Base-by-base conservation (phyloP, 1,140 invertebrate genomes). In the Drosophila nigrodunni region DNA sequence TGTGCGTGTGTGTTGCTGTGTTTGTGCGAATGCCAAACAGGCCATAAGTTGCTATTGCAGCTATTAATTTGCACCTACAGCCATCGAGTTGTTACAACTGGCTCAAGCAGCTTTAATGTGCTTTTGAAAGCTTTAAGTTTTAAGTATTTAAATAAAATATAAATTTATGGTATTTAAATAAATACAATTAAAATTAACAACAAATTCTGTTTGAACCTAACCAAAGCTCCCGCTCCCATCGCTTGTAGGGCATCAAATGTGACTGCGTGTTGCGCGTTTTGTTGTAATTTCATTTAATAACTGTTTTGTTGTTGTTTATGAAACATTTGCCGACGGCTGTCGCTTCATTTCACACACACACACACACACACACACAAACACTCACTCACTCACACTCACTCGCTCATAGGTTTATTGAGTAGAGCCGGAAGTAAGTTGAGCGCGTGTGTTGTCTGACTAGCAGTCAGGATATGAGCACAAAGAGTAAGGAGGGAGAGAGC, bases 281-380 rank as follows among this genome's bases (percentile, higher is more conserved):
- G 54, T 77, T 73, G 69, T 86, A 74, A 77, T 82, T 82, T 77
- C 55, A 83, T 78, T 82, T 90, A 90, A 86, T 90, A 90, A 82
- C 79, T 90, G 74, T 90, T 89, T 85, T 86, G 71, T 83, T 82
- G 69, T 86, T 86, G 82, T 83, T 82, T 88, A 88, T 82, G 83
- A 80, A 83, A 88, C 83, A 88, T 87, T 87, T 88, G 80, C 83
- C 86, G 75, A 74, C 67, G 80, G 77, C 86, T 85, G 86, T 85
- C 85, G 79, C 87, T 86, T 87, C 74, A 86, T 73, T 90, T 86
- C 75, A 75, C 79, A 74, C 77, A 80, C 74, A 50, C 54, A 54
- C 65, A 68, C 25, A 74, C 34, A 71, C 46, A 7, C 55, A 65
- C 47, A 52, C 7, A 64, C 59, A 55, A n/a, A 13, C 15, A 21